Conservation (phyloP, 2,113 vertebrate species). For the Campylomormyrus numenius region DNA sequence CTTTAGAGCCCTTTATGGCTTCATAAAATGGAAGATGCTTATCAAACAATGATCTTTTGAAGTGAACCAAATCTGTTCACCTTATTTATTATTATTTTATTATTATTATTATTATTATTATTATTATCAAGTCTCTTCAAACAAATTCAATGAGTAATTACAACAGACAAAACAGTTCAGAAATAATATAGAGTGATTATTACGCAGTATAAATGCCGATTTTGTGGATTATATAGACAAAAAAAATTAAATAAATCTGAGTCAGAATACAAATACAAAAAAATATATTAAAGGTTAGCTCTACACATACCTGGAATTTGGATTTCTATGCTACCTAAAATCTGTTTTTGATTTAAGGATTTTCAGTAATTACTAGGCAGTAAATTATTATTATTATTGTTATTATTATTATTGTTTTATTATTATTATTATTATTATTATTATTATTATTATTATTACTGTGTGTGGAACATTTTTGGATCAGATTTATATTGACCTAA, state of each 20-base stretch:
- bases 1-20: background rate
- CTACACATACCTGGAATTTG: background rate
- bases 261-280: background rate
- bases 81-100: background rate
- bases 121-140: background rate
- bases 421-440: conserved; percentile 1
- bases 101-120: background rate
- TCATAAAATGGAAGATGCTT: background rate
- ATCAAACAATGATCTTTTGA: background rate
- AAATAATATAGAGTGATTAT: background rate
- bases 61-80: background rate
- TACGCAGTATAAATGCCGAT: background rate
- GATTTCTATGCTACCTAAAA: background rate
- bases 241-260: background rate
- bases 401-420: background rate
- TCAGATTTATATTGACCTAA: background rate
- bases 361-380: background rate
- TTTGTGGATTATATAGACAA: background rate
- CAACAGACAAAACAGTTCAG: background rate
- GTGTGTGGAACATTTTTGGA: background rate
- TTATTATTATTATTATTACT: background rate
- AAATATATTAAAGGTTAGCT: background rate
- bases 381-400: background rate
- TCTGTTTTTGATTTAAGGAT: background rate
- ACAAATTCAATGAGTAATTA: background rate